Conservation (phyloP, 2,888 invertebrate genomes). For the Euplagia quadripunctaria region DNA sequence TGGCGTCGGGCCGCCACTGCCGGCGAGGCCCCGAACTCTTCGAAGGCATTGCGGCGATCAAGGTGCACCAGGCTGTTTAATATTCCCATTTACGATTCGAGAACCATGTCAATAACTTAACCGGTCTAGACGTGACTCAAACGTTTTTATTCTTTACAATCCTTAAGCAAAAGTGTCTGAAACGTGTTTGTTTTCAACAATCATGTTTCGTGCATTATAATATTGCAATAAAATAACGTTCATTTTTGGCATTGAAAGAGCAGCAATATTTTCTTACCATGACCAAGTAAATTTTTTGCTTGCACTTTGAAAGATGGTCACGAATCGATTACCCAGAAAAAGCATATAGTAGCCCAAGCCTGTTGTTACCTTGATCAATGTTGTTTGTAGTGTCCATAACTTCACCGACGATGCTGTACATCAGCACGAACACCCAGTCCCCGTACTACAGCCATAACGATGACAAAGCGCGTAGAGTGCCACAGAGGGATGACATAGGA, state of each 20-base stretch:
- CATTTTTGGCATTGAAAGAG: slow-evolving; percentile 38
- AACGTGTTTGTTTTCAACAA: slow-evolving; percentile 35
- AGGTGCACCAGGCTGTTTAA: slow-evolving; percentile 75
- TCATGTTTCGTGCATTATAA: slow-evolving; percentile 27
- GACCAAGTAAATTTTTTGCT: slow-evolving; percentile 34
- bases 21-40: slow-evolving; percentile 82
- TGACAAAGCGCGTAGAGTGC: slow-evolving; percentile 61
- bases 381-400: slow-evolving; percentile 84
- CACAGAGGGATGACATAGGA: slow-evolving; percentile 46
- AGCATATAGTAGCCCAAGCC: slow-evolving; percentile 27
- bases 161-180: slow-evolving; percentile 27
- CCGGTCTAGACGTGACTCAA: slow-evolving; percentile 49
- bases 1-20: slow-evolving; percentile 76
- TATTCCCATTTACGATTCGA: slow-evolving; percentile 50
- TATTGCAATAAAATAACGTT: slow-evolving; percentile 27
- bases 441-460: slow-evolving; percentile 83
- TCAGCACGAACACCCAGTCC: slow-evolving; percentile 78
- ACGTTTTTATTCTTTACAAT: slow-evolving; percentile 35
- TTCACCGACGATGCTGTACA: slow-evolving; percentile 86
- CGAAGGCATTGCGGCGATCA: slow-evolving; percentile 88
- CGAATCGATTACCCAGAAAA: slow-evolving; percentile 23
- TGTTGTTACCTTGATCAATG: slow-evolving; percentile 62
- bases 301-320: slow-evolving; percentile 37
- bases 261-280: slow-evolving; percentile 26
- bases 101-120: slow-evolving; percentile 43